Evolutionary conservation across 2,888 invertebrate species (phyloP).

Genomic region (Leistus spinibarbis): DNA sequence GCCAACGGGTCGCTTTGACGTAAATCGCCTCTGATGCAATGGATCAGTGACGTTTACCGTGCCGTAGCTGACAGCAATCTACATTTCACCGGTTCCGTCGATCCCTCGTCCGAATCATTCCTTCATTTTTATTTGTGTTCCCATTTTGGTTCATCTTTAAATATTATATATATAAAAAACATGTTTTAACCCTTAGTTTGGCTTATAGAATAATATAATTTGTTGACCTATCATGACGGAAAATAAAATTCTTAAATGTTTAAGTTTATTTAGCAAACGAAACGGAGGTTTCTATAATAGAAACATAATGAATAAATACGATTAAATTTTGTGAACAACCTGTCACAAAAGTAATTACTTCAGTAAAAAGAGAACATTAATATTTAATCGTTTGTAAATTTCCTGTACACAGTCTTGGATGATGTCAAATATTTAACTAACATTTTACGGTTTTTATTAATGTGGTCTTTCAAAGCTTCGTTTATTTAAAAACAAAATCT

Average conservation of each 20-base stretch:
- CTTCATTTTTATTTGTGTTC: too few species aligned
- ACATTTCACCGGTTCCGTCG: neutral
- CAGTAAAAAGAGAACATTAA: too few species aligned
- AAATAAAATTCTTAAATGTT: neutral
- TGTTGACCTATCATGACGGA: too few species aligned
- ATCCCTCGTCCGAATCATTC: neutral
- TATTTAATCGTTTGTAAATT: too few species aligned
- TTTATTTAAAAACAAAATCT: neutral
- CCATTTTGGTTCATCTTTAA: too few species aligned
- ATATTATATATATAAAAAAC: too few species aligned
- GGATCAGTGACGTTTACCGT: constrained; percentile 25
- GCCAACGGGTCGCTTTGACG: constrained; percentile 24
- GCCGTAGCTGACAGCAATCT: constrained; percentile 3
- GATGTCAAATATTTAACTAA: too few species aligned
- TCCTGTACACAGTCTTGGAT: too few species aligned
- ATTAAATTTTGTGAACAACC: too few species aligned
- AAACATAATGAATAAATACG: neutral
- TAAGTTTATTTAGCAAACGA: neutral
- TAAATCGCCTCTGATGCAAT: constrained; percentile 34
- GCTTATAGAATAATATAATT: too few species aligned
- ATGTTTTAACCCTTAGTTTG: too few species aligned
- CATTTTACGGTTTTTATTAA: neutral
- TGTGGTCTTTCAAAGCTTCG: neutral
- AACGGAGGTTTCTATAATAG: neutral
- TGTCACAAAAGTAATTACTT: too few species aligned